These are phyloP conservation scores for Formica aserva DNA, from an alignment of 2,888 invertebrate genomes.

Conservation along the genomic window DNA sequence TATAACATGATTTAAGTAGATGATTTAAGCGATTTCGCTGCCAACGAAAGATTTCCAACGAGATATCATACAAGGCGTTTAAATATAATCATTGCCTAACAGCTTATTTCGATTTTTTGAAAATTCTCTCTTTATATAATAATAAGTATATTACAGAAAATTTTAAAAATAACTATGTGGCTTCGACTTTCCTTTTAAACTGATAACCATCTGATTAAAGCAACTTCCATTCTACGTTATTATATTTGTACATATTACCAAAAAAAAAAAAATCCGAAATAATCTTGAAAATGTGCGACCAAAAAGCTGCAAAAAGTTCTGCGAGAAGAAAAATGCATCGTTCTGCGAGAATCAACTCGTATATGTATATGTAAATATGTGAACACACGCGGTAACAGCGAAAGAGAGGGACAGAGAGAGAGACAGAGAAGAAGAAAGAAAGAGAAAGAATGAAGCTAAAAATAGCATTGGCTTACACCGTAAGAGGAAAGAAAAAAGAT, in stretches of 20 bases:
- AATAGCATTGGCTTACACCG: slow-evolving; percentile 69
- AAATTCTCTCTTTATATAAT: neutral
- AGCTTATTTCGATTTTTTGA: neutral
- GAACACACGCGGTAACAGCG: slow-evolving; percentile 5
- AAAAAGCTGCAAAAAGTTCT: neutral
- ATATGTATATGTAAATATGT: slow-evolving; percentile 48
- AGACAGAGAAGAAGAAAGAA: neutral
- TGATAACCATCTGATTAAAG: neutral
- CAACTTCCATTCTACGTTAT: neutral
- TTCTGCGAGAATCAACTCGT: slow-evolving; percentile 47
- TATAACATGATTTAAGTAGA: slow-evolving; percentile 18
- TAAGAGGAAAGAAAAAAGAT: slow-evolving; percentile 38
- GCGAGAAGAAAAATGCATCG: neutral
- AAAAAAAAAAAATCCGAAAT: neutral
- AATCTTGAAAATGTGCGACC: slow-evolving; percentile 6
- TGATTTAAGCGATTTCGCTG: neutral
- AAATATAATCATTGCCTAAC: neutral
- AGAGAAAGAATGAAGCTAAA: slow-evolving; percentile 62
- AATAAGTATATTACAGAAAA: neutral
- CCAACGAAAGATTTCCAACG: neutral
- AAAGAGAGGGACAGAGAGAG: neutral
- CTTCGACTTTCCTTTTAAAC: neutral
- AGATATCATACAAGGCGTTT: neutral
- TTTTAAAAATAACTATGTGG: neutral
- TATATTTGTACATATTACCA: neutral